These are phyloP conservation scores for Dermatemys mawii DNA, from an alignment of 2,113 vertebrate genomes.

Conservation along the genomic window DNA sequence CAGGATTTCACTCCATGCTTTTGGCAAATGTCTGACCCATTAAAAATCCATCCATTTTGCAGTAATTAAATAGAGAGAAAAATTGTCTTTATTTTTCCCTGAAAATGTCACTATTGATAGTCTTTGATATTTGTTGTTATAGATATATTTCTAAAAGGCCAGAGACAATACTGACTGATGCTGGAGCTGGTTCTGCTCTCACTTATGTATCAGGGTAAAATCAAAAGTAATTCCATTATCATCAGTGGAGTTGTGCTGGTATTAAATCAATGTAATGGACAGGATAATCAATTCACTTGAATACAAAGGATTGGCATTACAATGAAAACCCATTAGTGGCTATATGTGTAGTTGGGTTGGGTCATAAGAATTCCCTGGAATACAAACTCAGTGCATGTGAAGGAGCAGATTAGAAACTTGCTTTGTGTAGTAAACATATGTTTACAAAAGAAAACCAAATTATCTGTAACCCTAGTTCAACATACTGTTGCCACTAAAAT, in stretches of 20 bases:
- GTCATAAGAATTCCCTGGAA: not conserved
- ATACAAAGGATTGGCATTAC: not conserved
- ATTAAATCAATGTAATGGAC: not conserved
- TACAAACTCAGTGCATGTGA: not conserved
- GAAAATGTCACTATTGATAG: not conserved
- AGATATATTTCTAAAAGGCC: not conserved
- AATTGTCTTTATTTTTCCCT: not conserved
- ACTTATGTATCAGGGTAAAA: not conserved
- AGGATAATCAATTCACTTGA: conserved; percentile 27
- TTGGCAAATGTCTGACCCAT: not conserved
- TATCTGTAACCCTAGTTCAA: not conserved
- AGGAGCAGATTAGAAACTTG: not conserved
- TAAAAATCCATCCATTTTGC: not conserved
- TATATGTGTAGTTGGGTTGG: not conserved
- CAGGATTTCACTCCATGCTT: not conserved
- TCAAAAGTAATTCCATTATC: not conserved
- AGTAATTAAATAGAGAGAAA: not conserved
- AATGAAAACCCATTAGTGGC: too few relatives aligned
- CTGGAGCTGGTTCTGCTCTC: conserved; percentile 2
- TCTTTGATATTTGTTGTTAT: not conserved
- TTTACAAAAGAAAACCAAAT: not conserved
- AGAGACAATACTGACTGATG: not conserved
- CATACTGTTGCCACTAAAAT: not conserved
- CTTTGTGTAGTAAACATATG: not conserved
- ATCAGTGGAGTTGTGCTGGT: not conserved